These are phyloP conservation scores for Bugulina stolonifera DNA, from an alignment of 2,888 invertebrate genomes.

Conservation along the genomic window DNA sequence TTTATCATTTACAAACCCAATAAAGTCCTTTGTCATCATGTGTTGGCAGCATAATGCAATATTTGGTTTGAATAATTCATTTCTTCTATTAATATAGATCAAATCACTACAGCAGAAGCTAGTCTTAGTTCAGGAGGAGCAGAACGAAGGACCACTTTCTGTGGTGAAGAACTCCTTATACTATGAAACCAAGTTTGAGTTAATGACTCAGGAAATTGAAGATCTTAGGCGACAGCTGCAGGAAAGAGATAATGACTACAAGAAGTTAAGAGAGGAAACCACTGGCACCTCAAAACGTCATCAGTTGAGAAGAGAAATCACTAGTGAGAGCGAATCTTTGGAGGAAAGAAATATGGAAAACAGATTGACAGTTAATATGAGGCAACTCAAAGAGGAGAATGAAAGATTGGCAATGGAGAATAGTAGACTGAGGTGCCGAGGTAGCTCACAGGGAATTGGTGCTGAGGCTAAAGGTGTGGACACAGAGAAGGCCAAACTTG, in stretches of 20 bases:
- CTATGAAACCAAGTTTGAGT: conserved; percentile 26
- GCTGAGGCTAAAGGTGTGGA: conserved; percentile 45
- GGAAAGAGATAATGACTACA: conserved; percentile 23
- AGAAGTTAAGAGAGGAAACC: conserved; percentile 25
- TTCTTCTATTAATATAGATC: neutral
- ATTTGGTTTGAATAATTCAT: too few relatives aligned
- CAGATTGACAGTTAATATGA: too few relatives aligned
- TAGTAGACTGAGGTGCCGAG: conserved; percentile 64
- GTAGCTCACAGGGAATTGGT: too few relatives aligned
- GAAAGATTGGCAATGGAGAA: conserved; percentile 70
- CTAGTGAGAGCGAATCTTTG: conserved; percentile 41
- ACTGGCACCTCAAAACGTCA: conserved; percentile 51
- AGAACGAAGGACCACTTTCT: conserved; percentile 19
- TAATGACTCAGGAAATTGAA: conserved; percentile 25
- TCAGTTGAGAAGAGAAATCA: conserved; percentile 58
- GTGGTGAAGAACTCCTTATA: conserved; percentile 18
- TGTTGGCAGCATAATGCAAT: too few relatives aligned
- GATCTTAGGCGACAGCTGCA: conserved; percentile 18
- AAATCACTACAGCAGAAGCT: conserved; percentile 23
- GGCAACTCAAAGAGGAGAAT: conserved; percentile 66
- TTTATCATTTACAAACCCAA: too few relatives aligned
- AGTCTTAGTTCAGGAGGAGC: conserved; percentile 8
- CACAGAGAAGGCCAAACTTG: conserved; percentile 55
- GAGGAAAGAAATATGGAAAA: conserved; percentile 69
- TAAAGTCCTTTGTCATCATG: too few relatives aligned